Percentiles rank a stretch among this genome's conserved stretches.
phyloP scores from a whole-genome alignment of 2,797 vertebrate species.

The Hemibagrus guttatus region DNA sequence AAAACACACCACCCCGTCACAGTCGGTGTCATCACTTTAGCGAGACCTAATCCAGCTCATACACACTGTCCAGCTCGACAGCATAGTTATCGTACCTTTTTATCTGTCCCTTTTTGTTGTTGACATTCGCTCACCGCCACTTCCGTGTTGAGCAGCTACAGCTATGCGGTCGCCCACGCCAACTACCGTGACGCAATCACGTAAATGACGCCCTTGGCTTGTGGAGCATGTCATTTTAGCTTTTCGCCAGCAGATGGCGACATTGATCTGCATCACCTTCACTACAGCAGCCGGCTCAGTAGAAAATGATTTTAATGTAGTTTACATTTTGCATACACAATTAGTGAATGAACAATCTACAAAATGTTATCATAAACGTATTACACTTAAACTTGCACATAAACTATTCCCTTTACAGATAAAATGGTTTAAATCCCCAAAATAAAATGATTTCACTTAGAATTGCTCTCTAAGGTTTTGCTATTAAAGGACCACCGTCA shows the following conservation, averaged over 20 bases:
- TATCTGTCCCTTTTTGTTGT: slow-evolving; percentile 65
- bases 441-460: background rate
- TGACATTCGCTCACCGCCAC: slow-evolving; percentile 70
- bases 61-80: background rate
- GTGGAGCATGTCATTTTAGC: background rate
- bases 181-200: slow-evolving; percentile 19
- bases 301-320: background rate
- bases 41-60: background rate
- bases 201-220: background rate
- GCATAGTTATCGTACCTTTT: slow-evolving; percentile 34
- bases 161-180: slow-evolving; percentile 6
- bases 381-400: background rate
- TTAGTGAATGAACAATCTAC: background rate
- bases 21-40: background rate
- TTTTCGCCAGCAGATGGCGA: slow-evolving; percentile 12
- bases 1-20: background rate
- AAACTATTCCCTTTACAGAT: background rate
- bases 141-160: slow-evolving; percentile 66
- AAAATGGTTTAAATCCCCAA: background rate
- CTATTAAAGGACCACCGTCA: background rate
- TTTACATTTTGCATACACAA: background rate
- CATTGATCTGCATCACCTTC: background rate
- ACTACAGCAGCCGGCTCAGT: background rate
- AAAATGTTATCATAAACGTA: background rate
- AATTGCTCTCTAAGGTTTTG: background rate